phyloP scores from a whole-genome alignment of 2,888 invertebrate species.

The Melieria omissa region DNA sequence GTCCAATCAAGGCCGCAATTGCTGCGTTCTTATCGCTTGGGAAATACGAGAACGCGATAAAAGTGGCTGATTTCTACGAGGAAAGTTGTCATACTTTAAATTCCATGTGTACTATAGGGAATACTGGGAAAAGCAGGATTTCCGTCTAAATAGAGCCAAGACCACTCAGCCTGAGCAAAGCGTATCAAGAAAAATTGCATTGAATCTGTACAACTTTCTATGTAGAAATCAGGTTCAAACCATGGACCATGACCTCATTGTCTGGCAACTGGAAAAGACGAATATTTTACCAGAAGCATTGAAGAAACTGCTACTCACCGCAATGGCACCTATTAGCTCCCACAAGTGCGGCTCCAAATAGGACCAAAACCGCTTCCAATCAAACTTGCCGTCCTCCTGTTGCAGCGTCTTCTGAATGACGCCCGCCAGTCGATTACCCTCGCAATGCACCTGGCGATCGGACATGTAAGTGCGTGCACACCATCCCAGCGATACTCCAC shows the following conservation, averaged over 20 bases:
- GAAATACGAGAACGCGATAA: background rate
- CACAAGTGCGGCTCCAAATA: conserved; percentile 82
- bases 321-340: conserved; percentile 80
- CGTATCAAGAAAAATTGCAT: too few relatives aligned
- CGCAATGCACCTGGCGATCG: conserved; percentile 53
- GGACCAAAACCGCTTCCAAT: conserved; percentile 79
- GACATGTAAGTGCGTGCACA: conserved; percentile 50
- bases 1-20: background rate
- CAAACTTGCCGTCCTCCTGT: conserved; percentile 74
- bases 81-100: too few relatives aligned
- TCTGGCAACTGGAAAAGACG: too few relatives aligned
- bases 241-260: too few relatives aligned
- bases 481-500: conserved; percentile 56
- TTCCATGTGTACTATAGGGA: too few relatives aligned
- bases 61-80: background rate
- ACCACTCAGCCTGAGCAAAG: too few relatives aligned
- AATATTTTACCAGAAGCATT: too few relatives aligned
- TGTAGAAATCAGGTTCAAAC: too few relatives aligned
- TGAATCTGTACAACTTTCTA: too few relatives aligned
- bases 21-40: background rate
- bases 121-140: too few relatives aligned
- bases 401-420: conserved; percentile 57
- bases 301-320: conserved; percentile 69
- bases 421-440: conserved; percentile 60
- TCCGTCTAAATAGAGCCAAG: too few relatives aligned